phyloP scores from a whole-genome alignment of 1,140 invertebrate genomes.

The Hycleus phaleratus region DNA sequence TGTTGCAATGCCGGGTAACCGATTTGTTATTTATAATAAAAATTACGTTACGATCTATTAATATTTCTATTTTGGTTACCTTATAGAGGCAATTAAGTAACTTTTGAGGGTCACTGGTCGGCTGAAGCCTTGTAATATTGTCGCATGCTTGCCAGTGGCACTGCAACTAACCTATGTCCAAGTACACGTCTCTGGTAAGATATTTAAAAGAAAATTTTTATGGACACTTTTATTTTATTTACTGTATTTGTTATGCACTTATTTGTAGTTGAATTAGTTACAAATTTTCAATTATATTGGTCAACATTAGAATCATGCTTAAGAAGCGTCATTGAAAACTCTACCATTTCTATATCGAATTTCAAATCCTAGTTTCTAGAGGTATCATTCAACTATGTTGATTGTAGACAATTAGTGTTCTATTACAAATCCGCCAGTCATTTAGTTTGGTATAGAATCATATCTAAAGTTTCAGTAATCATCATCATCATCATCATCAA shows the following conservation, averaged over 20 bases:
- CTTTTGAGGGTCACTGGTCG: constrained; percentile 29
- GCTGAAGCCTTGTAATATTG: constrained; percentile 33
- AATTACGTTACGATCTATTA: neutral
- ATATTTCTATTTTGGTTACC: constrained; percentile 11
- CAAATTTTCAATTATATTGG: too few species aligned
- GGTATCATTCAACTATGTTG: too few species aligned
- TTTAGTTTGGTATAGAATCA: too few species aligned
- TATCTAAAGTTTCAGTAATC: neutral
- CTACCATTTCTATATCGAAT: too few species aligned
- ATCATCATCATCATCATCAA: constrained; percentile 2
- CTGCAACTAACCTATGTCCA: constrained; percentile 49
- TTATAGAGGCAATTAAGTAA: constrained; percentile 14
- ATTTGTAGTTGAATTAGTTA: neutral
- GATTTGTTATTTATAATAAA: neutral
- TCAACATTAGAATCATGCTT: too few species aligned
- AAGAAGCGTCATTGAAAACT: too few species aligned
- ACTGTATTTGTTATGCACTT: neutral
- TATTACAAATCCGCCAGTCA: too few species aligned
- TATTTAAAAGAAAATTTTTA: constrained; percentile 7
- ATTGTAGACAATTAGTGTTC: too few species aligned
- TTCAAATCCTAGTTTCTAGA: too few species aligned
- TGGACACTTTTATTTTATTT: neutral
- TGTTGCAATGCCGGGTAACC: neutral
- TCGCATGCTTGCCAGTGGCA: constrained; percentile 39
- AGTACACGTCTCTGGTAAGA: constrained; percentile 53